Percentiles rank a stretch among this genome's conserved stretches.
Conservation (phyloP, 1,140 invertebrate genomes). For the Drosophila lowei region DNA sequence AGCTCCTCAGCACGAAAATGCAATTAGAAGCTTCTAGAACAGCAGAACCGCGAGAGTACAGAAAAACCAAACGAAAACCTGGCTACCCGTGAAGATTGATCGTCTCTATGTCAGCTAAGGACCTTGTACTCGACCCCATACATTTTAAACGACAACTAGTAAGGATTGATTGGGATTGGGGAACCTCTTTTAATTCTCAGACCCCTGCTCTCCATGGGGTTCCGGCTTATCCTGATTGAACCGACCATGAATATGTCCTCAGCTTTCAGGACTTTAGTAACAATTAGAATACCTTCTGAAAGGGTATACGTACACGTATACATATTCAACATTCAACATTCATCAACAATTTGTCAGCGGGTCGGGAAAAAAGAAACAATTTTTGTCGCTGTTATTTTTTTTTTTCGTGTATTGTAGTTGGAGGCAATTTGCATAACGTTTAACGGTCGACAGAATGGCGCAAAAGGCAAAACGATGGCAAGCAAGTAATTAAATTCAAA, state of each 20-base stretch:
- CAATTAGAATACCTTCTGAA: too few relatives aligned
- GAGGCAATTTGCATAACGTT: constrained; percentile 73
- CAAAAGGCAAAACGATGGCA: constrained; percentile 43
- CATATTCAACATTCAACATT: constrained; percentile 75
- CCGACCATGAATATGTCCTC: too few relatives aligned
- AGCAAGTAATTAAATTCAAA: constrained; percentile 74
- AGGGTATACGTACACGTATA: constrained; percentile 7
- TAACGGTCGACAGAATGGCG: constrained; percentile 46
- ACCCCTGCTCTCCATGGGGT: too few relatives aligned
- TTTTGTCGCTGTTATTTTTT: constrained; percentile 6
- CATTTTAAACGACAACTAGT: too few relatives aligned
- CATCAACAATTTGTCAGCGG: constrained; percentile 78
- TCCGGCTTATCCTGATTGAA: too few relatives aligned
- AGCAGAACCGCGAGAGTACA: not conserved
- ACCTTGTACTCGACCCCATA: too few relatives aligned
- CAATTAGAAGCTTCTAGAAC: constrained; percentile 17
- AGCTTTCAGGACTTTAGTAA: too few relatives aligned
- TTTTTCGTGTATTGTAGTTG: constrained; percentile 20
- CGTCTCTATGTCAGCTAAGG: too few relatives aligned
- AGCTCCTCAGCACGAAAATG: constrained; percentile 39
- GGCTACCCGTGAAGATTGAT: too few relatives aligned
- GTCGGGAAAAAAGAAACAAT: constrained; percentile 43
- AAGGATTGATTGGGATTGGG: too few relatives aligned
- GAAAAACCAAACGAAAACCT: constrained; percentile 27
- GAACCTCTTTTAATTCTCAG: too few relatives aligned